Conservation (phyloP, 2,888 invertebrate genomes). For the Hirtodrosophila duncani region DNA sequence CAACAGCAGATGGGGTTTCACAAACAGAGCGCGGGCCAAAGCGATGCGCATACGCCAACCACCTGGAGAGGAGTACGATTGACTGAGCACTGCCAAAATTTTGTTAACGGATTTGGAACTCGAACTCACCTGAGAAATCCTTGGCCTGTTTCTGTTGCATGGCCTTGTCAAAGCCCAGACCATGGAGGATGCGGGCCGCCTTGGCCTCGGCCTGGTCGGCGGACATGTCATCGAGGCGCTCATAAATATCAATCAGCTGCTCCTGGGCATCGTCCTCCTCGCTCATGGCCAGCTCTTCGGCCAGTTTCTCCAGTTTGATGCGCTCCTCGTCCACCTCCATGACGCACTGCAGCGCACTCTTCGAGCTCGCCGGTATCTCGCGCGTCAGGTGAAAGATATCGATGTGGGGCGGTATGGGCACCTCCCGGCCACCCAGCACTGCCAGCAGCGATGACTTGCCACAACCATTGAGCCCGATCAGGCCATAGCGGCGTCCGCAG, state of each 20-base stretch:
- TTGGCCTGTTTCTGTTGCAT: slow-evolving; percentile 93
- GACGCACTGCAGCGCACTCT: slow-evolving; percentile 96
- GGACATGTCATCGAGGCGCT: slow-evolving; percentile 96
- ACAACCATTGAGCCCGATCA: slow-evolving; percentile 98
- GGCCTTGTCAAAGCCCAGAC: slow-evolving; percentile 93
- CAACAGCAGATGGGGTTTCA: slow-evolving; percentile 97
- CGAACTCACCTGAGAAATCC: slow-evolving; percentile 85
- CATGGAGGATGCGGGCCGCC: slow-evolving; percentile 96
- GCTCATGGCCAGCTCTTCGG: slow-evolving; percentile 91
- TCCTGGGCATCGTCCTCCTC: slow-evolving; percentile 96
- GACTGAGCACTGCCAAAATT: background rate
- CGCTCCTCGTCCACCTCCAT: slow-evolving; percentile 99
- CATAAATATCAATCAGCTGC: slow-evolving; percentile 97
- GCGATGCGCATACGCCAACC: slow-evolving; percentile 99
- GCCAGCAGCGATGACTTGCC: slow-evolving; percentile 97
- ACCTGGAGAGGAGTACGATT: slow-evolving; percentile 78
- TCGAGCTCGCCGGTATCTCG: slow-evolving; percentile 99
- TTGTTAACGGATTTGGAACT: no score
- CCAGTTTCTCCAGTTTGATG: slow-evolving; percentile 91
- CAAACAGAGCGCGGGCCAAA: slow-evolving; percentile 95
- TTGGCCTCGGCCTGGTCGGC: slow-evolving; percentile 96
- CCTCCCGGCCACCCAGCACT: slow-evolving; percentile 93
- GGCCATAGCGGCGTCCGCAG: slow-evolving; percentile 96
- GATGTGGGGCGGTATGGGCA: slow-evolving; percentile 96
- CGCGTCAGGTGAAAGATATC: slow-evolving; percentile 98